Conservation (phyloP, 2,113 vertebrate species). For the Lasiurus borealis region DNA sequence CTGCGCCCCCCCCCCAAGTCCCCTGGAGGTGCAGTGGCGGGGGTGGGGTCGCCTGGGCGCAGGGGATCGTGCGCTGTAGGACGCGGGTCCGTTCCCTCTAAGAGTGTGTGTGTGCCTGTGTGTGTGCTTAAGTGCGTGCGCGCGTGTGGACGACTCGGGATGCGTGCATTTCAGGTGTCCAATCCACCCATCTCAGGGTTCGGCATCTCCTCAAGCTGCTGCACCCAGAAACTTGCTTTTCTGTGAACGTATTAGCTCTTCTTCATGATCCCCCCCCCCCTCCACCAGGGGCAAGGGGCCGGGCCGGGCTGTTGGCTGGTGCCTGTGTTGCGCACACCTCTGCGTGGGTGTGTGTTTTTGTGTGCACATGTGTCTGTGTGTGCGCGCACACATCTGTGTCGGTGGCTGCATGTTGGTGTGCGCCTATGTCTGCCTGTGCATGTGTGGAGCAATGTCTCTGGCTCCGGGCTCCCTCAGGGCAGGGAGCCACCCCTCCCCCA, state of each 20-base stretch:
- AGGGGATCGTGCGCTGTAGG: neutral
- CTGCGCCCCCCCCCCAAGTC: neutral
- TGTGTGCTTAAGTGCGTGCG: neutral
- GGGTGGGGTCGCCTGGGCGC: neutral
- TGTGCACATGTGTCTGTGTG: neutral
- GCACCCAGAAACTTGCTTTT: slow-evolving; percentile 43
- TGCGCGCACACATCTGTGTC: neutral
- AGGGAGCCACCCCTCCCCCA: slow-evolving; percentile 6
- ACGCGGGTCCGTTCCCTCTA: neutral
- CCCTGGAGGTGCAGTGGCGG: neutral
- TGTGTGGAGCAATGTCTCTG: neutral
- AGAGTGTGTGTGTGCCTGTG: neutral
- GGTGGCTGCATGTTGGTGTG: neutral
- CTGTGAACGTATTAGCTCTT: neutral
- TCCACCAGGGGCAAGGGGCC: neutral
- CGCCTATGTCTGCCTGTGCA: neutral
- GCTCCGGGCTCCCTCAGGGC: neutral
- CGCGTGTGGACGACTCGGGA: neutral
- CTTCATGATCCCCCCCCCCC: neutral
- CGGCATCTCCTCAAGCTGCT: neutral
- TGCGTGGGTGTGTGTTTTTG: too few species aligned
- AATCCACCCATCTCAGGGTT: neutral
- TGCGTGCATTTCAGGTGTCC: neutral
- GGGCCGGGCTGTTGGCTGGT: neutral
- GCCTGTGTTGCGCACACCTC: neutral